These are phyloP conservation scores for Morpho achilles DNA, from an alignment of 2,888 invertebrate genomes.

Conservation along the genomic window DNA sequence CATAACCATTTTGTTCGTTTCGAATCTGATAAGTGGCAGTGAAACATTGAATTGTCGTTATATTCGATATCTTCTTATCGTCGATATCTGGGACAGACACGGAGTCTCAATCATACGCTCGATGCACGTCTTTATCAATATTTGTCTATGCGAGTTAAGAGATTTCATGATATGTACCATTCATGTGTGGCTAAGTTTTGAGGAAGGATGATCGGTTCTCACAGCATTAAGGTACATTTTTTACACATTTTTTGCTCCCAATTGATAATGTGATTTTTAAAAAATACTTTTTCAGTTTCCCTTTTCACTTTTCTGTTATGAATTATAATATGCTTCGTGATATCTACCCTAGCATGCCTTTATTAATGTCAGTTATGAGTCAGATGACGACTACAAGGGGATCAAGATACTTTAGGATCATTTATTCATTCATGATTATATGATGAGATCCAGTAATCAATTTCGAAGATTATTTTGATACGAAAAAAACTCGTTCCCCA, in stretches of 20 bases:
- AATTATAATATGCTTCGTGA: no score
- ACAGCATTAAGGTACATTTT: constrained; percentile 34
- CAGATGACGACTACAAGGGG: no score
- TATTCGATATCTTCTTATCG: constrained; percentile 53
- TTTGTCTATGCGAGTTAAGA: constrained; percentile 9
- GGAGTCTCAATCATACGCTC: constrained; percentile 34
- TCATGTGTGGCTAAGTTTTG: constrained; percentile 2
- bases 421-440: no score
- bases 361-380: no score
- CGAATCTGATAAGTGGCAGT: constrained; percentile 42
- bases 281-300: no score
- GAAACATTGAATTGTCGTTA: constrained; percentile 43
- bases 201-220: constrained; percentile 34
- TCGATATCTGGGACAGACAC: constrained; percentile 49
- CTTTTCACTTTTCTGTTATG: no score
- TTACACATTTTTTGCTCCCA: background rate
- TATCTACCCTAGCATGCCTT: no score
- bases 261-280: background rate
- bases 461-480: no score
- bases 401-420: no score
- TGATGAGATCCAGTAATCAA: no score
- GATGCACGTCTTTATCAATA: constrained; percentile 14
- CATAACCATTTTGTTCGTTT: constrained; percentile 37
- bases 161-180: constrained; percentile 10
- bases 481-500: no score